Conservation (phyloP, 2,113 vertebrate species). For the Cygnus atratus region DNA sequence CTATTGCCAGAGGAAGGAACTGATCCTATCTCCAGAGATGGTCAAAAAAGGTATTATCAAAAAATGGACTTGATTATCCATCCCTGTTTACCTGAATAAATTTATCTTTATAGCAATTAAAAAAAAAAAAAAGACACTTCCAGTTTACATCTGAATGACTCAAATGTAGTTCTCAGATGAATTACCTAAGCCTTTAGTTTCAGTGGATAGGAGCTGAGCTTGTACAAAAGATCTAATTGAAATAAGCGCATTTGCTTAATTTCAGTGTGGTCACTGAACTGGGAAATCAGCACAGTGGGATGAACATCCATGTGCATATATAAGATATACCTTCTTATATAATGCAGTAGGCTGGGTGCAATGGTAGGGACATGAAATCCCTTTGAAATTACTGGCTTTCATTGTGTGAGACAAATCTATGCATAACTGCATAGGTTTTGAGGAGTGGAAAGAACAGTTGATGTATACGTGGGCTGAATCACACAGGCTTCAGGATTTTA, state of each 20-base stretch:
- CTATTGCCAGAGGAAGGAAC: background rate
- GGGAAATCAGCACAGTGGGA: background rate
- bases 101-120: background rate
- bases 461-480: background rate
- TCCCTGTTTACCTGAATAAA: background rate
- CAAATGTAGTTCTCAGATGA: background rate
- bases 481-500: background rate
- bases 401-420: background rate
- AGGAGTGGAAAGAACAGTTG: background rate
- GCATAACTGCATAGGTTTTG: background rate
- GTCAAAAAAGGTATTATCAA: background rate
- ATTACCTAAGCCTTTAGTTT: background rate
- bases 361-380: background rate
- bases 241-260: background rate
- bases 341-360: background rate
- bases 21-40: background rate
- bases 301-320: background rate
- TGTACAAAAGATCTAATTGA: background rate
- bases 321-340: background rate
- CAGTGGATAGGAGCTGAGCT: background rate
- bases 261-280: background rate
- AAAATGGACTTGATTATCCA: background rate
- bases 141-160: background rate
- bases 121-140: background rate
- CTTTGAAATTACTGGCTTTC: background rate